Percentiles rank a stretch among this genome's conserved stretches.
Evolutionary conservation across 2,113 vertebrate species (phyloP).

Genomic region (Narcine bancroftii): DNA sequence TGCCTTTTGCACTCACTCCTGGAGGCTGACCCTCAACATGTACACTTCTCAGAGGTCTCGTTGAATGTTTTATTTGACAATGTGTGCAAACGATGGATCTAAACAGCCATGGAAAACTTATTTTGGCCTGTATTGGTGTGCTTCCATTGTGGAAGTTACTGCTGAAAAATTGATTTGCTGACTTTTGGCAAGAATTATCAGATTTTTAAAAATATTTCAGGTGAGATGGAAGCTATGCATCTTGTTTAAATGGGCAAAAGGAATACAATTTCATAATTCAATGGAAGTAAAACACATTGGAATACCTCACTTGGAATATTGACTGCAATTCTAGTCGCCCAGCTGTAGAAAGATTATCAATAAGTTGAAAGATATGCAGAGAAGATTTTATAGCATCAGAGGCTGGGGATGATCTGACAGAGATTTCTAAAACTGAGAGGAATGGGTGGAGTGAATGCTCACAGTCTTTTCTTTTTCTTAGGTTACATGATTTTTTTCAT

Average conservation of each 20-base stretch:
- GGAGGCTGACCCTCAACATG: neutral
- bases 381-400: too few species aligned
- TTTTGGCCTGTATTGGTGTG: too few species aligned
- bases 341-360: too few species aligned
- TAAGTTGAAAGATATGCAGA: too few species aligned
- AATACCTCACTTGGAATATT: too few species aligned
- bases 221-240: neutral
- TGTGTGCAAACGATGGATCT: neutral
- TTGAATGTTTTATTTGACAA: neutral
- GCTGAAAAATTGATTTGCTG: neutral
- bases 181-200: neutral
- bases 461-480: too few species aligned
- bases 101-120: neutral
- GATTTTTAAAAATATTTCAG: neutral
- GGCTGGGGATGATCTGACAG: too few species aligned
- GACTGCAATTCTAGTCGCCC: too few species aligned
- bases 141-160: neutral
- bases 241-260: neutral
- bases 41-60: neutral
- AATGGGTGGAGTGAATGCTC: too few species aligned
- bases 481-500: too few species aligned
- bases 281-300: too few species aligned
- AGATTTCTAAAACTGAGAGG: too few species aligned
- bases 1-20: neutral
- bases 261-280: neutral